A percentile compares a stretch with the other conserved stretches of the same genome.
These are phyloP conservation scores for Molanna angustata DNA, from an alignment of 2,888 invertebrate genomes.

Conservation along the genomic window DNA sequence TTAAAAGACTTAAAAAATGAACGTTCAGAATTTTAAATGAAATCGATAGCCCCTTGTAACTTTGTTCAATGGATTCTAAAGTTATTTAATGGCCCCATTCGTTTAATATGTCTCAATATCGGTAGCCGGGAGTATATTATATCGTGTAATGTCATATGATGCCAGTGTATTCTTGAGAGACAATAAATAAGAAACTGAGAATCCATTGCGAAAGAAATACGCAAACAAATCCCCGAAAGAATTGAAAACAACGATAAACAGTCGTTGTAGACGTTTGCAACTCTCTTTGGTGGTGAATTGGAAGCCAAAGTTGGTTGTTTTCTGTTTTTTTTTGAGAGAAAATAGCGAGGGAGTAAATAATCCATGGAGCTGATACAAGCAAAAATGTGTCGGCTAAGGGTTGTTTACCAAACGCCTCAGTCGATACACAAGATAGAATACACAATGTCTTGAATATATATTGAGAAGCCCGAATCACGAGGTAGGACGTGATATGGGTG, in stretches of 20 bases:
- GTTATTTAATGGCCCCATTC: conserved; percentile 28
- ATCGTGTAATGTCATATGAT: conserved; percentile 20
- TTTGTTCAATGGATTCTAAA: conserved; percentile 15
- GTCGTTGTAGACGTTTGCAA: conserved; percentile 23
- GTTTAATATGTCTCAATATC: conserved; percentile 30
- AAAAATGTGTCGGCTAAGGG: conserved; percentile 24
- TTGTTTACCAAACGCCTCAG: conserved; percentile 30
- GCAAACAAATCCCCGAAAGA: conserved; percentile 25
- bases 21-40: no score
- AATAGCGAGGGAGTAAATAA: conserved; percentile 27
- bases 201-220: conserved; percentile 16
- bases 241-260: conserved; percentile 32
- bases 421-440: no score
- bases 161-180: conserved; percentile 20
- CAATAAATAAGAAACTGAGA: conserved; percentile 23
- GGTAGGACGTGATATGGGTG: no score
- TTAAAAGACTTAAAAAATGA: no score
- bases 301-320: conserved; percentile 10
- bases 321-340: no score
- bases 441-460: no score
- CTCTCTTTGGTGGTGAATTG: conserved; percentile 1
- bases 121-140: conserved; percentile 6
- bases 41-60: no score
- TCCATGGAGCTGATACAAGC: conserved; percentile 27
- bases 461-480: no score